These are phyloP conservation scores for Malurus elegans DNA, from an alignment of 2,113 vertebrate genomes.

Conservation along the genomic window DNA sequence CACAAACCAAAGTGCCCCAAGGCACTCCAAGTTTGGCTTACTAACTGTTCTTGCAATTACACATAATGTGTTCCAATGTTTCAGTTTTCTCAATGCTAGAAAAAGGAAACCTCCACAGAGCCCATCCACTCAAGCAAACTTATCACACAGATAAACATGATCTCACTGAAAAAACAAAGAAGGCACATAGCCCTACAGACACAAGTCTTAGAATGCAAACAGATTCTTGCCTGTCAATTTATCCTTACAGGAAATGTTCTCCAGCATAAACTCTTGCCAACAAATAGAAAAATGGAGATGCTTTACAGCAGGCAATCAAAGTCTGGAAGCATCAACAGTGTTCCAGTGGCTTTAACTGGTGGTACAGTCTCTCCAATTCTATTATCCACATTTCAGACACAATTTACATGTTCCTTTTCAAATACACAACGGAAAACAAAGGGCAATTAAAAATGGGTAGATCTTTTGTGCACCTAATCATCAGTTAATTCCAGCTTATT, in stretches of 20 bases:
- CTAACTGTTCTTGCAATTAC: slow-evolving; percentile 8
- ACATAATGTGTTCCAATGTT: neutral
- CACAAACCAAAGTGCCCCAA: neutral
- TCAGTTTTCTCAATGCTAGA: neutral
- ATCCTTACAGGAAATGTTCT: neutral
- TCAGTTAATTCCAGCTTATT: neutral
- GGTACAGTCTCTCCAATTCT: neutral
- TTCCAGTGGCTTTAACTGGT: neutral
- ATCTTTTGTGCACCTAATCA: neutral
- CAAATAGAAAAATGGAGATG: neutral
- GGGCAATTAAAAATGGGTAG: neutral
- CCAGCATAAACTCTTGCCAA: neutral
- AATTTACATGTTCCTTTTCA: neutral
- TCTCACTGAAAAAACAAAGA: neutral
- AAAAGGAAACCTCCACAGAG: neutral
- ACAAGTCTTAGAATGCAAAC: neutral
- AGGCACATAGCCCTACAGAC: neutral
- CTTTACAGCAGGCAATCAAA: neutral
- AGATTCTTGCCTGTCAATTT: neutral
- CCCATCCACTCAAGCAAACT: neutral
- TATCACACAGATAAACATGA: neutral
- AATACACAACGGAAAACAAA: neutral
- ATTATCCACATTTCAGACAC: neutral
- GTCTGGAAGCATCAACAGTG: neutral
- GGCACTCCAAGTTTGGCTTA: slow-evolving; percentile 7